phyloP scores from a whole-genome alignment of 1,140 invertebrate species.

The Drosophila miranda region DNA sequence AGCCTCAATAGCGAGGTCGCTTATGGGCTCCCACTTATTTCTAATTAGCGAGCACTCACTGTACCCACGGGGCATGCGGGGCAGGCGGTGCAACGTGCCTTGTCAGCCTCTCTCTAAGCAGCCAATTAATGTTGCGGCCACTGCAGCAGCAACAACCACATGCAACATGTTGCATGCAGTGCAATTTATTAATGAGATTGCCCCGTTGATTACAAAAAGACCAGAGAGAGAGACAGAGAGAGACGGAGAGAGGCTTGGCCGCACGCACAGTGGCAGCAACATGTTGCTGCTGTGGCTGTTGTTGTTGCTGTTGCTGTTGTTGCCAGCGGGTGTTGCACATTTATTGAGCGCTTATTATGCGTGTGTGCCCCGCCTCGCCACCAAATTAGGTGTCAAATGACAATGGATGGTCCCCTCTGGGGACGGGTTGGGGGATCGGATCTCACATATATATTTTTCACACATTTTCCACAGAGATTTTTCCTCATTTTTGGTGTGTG shows the following conservation, averaged over 20 bases:
- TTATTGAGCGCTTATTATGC: slow-evolving; percentile 81
- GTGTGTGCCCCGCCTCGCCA: slow-evolving; percentile 48
- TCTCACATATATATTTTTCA: slow-evolving; percentile 15
- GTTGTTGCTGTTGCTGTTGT: slow-evolving; percentile 54
- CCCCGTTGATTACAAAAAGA: slow-evolving; percentile 73
- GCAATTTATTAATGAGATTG: slow-evolving; percentile 82
- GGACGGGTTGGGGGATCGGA: background rate
- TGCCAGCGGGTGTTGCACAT: slow-evolving; percentile 80
- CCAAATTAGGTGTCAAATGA: slow-evolving; percentile 81
- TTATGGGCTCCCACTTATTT: background rate
- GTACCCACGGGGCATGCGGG: background rate
- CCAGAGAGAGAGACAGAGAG: slow-evolving; percentile 3
- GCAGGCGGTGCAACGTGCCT: slow-evolving; percentile 22
- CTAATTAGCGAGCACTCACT: slow-evolving; percentile 31
- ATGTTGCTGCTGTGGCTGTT: slow-evolving; percentile 40
- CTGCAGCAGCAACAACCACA: slow-evolving; percentile 47
- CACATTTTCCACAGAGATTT: background rate
- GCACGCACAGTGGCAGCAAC: slow-evolving; percentile 57
- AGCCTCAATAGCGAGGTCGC: background rate
- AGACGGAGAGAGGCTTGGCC: slow-evolving; percentile 24
- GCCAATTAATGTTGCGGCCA: slow-evolving; percentile 74
- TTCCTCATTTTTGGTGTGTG: background rate
- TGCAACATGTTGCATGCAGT: slow-evolving; percentile 77
- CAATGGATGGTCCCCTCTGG: slow-evolving; percentile 39
- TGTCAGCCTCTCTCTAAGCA: slow-evolving; percentile 68